Percentiles rank a stretch among this genome's conserved stretches.
phyloP scores from a whole-genome alignment of 2,888 invertebrate species.

The Andricus quercusramuli region DNA sequence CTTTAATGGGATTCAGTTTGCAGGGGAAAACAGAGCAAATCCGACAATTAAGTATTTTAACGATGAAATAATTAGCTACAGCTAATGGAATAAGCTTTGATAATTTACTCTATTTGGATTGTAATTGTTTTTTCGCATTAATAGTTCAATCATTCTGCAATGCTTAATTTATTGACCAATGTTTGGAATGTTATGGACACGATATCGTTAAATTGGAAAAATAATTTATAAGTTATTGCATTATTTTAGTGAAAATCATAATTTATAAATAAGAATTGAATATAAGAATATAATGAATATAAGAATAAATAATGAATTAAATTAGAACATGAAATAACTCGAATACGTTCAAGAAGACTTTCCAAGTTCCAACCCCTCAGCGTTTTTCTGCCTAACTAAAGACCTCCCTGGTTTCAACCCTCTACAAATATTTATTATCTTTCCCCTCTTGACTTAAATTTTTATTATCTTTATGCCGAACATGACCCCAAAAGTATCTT shows the following conservation, averaged over 20 bases:
- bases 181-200: too few species aligned
- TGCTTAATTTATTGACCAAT: too few species aligned
- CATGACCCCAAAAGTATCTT: conserved; percentile 16
- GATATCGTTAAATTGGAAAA: too few species aligned
- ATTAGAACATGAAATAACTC: background rate
- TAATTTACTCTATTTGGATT: background rate
- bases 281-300: too few species aligned
- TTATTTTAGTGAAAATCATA: too few species aligned
- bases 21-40: conserved; percentile 9
- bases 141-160: too few species aligned
- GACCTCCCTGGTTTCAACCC: conserved; percentile 5
- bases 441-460: conserved; percentile 32
- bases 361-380: conserved; percentile 9
- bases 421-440: conserved; percentile 36
- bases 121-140: background rate
- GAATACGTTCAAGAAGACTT: background rate
- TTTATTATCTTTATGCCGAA: conserved; percentile 26
- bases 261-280: background rate
- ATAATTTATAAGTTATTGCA: too few species aligned
- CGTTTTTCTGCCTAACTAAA: conserved; percentile 9
- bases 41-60: conserved; percentile 16
- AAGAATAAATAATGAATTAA: too few species aligned
- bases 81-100: background rate
- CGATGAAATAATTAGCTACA: conserved; percentile 21
- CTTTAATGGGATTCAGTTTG: conserved; percentile 24